Percentiles rank a stretch among this genome's conserved stretches.
Evolutionary conservation across 2,888 invertebrate species (phyloP).

Genomic region (Drosophila histrio): DNA sequence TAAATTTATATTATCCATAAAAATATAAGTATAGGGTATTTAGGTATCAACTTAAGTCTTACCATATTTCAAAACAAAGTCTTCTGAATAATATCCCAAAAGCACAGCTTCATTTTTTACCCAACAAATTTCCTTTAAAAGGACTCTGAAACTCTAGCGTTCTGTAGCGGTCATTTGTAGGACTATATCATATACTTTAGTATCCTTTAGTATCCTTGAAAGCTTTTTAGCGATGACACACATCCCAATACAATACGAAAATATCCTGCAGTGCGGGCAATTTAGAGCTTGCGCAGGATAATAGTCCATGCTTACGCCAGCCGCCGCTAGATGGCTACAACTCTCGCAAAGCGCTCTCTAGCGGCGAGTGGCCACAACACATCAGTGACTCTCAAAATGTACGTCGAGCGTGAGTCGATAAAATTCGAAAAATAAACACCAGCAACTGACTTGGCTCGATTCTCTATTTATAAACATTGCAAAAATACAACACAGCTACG

Average conservation of each 20-base stretch:
- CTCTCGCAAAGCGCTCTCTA: slow-evolving; percentile 33
- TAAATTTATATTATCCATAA: not conserved
- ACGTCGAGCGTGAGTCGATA: slow-evolving; percentile 13
- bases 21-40: not conserved
- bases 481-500: slow-evolving; percentile 36
- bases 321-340: slow-evolving; percentile 17
- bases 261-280: not conserved
- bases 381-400: slow-evolving; percentile 46
- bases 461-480: slow-evolving; percentile 57
- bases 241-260: not conserved
- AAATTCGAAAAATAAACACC: not conserved
- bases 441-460: slow-evolving; percentile 15
- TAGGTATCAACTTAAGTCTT: not conserved
- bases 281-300: slow-evolving; percentile 26
- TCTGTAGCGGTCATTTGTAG: not conserved
- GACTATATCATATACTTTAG: not conserved
- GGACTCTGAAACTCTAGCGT: slow-evolving; percentile 1
- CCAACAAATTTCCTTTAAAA: not conserved
- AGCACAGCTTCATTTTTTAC: not conserved
- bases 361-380: not conserved
- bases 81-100: not conserved
- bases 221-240: slow-evolving; percentile 16
- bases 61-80: not conserved
- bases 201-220: slow-evolving; percentile 1
- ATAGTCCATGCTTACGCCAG: not conserved